Conservation (phyloP, 2,888 invertebrate species). For the Protophormia terraenovae region DNA sequence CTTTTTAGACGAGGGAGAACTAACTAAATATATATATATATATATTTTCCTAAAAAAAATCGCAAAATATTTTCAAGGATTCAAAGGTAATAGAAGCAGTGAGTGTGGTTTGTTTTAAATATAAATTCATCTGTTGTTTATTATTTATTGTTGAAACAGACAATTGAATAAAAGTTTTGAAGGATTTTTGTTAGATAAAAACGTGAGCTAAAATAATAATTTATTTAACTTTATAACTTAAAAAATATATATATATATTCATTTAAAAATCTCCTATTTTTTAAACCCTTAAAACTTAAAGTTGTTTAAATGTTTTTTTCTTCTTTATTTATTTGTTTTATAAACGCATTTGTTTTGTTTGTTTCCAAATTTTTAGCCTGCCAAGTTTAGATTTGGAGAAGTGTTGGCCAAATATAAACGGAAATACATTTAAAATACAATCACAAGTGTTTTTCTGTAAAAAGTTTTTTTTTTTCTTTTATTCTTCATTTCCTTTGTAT, state of each 20-base stretch:
- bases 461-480: conserved; percentile 33
- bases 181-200: conserved; percentile 40
- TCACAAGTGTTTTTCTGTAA: conserved; percentile 65
- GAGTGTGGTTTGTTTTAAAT: conserved; percentile 21
- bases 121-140: conserved; percentile 4
- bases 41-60: background rate
- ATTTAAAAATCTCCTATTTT: too few species aligned
- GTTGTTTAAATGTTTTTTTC: conserved; percentile 15
- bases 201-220: conserved; percentile 55
- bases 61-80: conserved; percentile 9
- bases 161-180: conserved; percentile 56
- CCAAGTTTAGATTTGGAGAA: conserved; percentile 57
- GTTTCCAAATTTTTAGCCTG: conserved; percentile 6
- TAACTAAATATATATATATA: background rate
- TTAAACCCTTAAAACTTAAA: conserved; percentile 2
- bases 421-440: conserved; percentile 68
- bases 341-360: conserved; percentile 38
- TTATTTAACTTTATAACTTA: conserved; percentile 15
- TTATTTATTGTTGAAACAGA: conserved; percentile 45
- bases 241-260: too few species aligned
- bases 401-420: conserved; percentile 68
- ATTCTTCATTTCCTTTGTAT: conserved; percentile 46
- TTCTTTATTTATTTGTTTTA: conserved; percentile 2
- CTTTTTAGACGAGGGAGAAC: conserved; percentile 45
- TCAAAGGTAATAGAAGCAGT: conserved; percentile 28